Evolutionary conservation across 2,888 invertebrate genomes (phyloP), one percentile per base, ranked within the genome.

Genomic region (Microdon myrmicae): DNA sequence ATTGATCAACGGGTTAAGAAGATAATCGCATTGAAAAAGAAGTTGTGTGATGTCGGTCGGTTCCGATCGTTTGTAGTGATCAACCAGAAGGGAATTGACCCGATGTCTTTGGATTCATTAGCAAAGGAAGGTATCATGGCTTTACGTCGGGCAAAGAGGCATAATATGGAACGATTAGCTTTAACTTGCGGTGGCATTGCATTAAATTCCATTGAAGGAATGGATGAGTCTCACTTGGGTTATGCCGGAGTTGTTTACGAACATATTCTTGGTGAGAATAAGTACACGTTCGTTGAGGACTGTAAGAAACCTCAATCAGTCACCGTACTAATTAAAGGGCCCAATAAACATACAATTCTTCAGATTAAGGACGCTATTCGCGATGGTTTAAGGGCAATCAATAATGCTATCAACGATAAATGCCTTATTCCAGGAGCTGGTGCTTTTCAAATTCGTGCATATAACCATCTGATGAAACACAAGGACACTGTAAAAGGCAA

Each of bases 31-130:
- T 79, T 99, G 71, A 99, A 99, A 82, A 92, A 91, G 76, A 87
- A 94, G 76, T 82, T 99, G 1, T 98, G 98, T 77, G 89, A 91
- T 71, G n/a, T n/a, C n/a, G 94, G 90, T 13, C 93, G 88, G 1
- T 85, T 93, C 75, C 96, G 96, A 75, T 85, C 85, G 4, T 99
- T 99, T 78, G 95, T 97, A 9, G 86, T 99, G 4, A 94, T 99
- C 76, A 98, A 98, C 79, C 97, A 98, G 80, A 98, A 98, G 82
- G 99, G 99, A 41, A 96, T 99, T 73, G 99, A 99, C 77, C 99
- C 99, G 1, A 87, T 95, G 75, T 96, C 97, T 2, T 82, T 99
- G 69, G 99, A 99, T 76, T 87, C 94, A 78, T 82, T 99, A 60
- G 97, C 99, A 4, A 94, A 94, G 76, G 96, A 96, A 81, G 96